Evolutionary conservation across 1,140 invertebrate genomes (phyloP), one percentile per base, ranked within the genome.

Genomic region (Drosophila bifasciata): DNA sequence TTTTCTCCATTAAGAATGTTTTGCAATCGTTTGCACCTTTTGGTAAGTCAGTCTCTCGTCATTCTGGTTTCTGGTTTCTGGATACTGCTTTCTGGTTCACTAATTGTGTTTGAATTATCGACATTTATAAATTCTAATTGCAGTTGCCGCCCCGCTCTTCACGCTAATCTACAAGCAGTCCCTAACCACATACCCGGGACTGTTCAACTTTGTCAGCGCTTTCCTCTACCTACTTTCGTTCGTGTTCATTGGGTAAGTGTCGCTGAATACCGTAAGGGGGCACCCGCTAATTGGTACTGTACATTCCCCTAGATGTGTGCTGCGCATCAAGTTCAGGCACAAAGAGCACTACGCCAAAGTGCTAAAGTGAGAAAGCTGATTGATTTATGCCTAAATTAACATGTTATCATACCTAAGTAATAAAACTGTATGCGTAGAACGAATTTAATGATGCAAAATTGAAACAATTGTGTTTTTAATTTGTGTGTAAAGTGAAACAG

Each of bases 1-100:
- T 94, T 28, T 95, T 95, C 71, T 94, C 94, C 0, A 89, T 95
- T 19, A 93, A 93, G 89, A 93, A 94, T 40, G 93, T 93, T 9
- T 84, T 94, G 32, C 95, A 96, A 86, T 93, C 93, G 9, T 80
- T 95, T 41, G 91, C 93, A 39, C 94, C 94, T 16, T 90, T 95
- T 11, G 77, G 80, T 85, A 62, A 76, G 80, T 15, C 19, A 1
- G 80, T 15, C 19, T 0, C 1, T 8, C 28, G 61, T 19, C 41
- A 39, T 43, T 21, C 19, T 51, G 32, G n/a, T 57, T 9, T 23
- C 41, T 32, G 13, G 15, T 40, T 19, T 21, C 19, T 51, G 32
- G n/a, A 53, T 9, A 19, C 41, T 25, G 13, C 21, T 40, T 15
- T 21, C 16, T 48, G 16, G 48, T 57, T 3, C 8, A 9, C 8